Evolutionary conservation across 2,888 invertebrate genomes (phyloP), one percentile per base, ranked within the genome.

Genomic region (Spisula solida): DNA sequence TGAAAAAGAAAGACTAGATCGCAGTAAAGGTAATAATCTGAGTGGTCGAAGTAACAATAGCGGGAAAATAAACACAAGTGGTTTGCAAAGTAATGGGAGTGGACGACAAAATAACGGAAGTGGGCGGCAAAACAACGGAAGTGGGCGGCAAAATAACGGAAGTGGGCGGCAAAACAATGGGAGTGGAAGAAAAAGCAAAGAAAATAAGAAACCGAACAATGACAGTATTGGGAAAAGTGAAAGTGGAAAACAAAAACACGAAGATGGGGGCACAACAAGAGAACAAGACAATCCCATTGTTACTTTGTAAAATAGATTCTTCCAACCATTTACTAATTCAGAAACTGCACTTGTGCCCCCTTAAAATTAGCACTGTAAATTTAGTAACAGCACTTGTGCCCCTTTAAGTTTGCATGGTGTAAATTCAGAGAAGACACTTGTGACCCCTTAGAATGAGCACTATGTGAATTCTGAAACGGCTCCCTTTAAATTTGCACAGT

Each of bases 271-370:
- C 51, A 86, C 82, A 87, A 90, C 88, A 34, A 82, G 56, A 75
- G 88, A 84, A 14, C 82, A 80, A 66, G 90, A 92, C 41, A 90
- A 88, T 34, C 92, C 92, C 31, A 80, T 92, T 81, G 90, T 92
- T 51, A 92, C 92, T 25, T 90, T 92, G 51, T 92, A 90, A 75
- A 41, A 18, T n/a, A 75, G 41, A 83, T 18, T 75, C 75, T 75
- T 75, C 75, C 75, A 75, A 75, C 31, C 25, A 25, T 66, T 66
- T 25, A 66, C 60, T 25, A 2, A 60, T n/a, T 25, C 8, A 47
- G 18, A 84, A 75, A 55, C 48, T 2, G 12, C 55, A 55, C 31
- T 84, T 84, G 78, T 84, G 84, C 56, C 84, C 84, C 55, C 84
- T 16, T 6, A 84, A 55, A 29, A 75, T 51, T 78, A 84, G 84